phyloP scores from a whole-genome alignment of 2,888 invertebrate species.

The Camponotus fellah region DNA sequence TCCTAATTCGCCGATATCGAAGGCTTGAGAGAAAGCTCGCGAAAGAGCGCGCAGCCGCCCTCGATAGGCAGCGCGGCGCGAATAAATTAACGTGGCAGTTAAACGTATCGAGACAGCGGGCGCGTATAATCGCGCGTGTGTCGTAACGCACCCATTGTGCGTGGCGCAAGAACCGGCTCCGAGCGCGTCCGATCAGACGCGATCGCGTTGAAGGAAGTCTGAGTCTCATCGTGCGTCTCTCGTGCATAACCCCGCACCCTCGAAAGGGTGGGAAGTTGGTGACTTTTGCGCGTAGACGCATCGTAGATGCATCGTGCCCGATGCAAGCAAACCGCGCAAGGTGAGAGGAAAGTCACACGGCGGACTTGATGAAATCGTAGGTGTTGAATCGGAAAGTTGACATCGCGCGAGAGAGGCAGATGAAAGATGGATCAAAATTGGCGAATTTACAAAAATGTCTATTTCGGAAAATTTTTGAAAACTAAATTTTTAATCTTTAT shows the following conservation, averaged over 20 bases:
- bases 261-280: slow-evolving; percentile 56
- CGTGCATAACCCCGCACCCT: slow-evolving; percentile 55
- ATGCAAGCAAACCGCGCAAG: slow-evolving; percentile 20
- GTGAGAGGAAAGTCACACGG: slow-evolving; percentile 45
- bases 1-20: not conserved
- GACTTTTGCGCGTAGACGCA: slow-evolving; percentile 56
- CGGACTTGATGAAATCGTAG: slow-evolving; percentile 31
- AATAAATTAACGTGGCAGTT: slow-evolving; percentile 80
- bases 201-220: slow-evolving; percentile 57
- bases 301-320: slow-evolving; percentile 32
- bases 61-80: slow-evolving; percentile 75
- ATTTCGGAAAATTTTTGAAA: not conserved
- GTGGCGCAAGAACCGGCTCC: slow-evolving; percentile 72
- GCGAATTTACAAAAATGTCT: not conserved
- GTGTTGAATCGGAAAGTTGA: slow-evolving; percentile 16
- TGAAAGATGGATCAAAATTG: not conserved
- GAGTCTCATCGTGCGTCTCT: slow-evolving; percentile 54
- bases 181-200: slow-evolving; percentile 63
- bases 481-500: not conserved
- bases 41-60: slow-evolving; percentile 74
- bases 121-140: slow-evolving; percentile 74
- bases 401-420: no score
- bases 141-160: slow-evolving; percentile 79
- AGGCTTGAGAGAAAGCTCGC: slow-evolving; percentile 59
- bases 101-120: slow-evolving; percentile 70